Percentiles rank a stretch among this genome's conserved stretches.
Conservation (phyloP, 2,113 vertebrate species). For the Megaceryle maxima region DNA sequence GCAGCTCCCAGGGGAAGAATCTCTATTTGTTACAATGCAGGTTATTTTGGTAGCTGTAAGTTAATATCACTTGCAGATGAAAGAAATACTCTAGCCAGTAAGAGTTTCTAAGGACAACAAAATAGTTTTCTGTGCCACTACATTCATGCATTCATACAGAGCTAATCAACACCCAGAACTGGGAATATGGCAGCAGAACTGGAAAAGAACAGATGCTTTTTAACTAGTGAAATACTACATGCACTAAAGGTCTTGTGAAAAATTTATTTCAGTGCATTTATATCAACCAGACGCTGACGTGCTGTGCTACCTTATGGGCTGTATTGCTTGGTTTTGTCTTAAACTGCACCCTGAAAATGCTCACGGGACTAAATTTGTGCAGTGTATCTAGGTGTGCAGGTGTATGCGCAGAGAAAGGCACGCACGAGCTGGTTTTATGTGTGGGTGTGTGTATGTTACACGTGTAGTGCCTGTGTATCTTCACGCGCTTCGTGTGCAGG, state of each 20-base stretch:
- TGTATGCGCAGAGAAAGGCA: not conserved
- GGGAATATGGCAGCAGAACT: not conserved
- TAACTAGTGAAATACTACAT: not conserved
- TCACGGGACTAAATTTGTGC: not conserved
- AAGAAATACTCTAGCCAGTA: not conserved
- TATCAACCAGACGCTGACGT: not conserved
- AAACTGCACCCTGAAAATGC: not conserved
- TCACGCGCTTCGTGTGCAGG: not conserved
- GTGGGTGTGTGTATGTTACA: not conserved
- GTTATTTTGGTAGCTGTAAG: not conserved
- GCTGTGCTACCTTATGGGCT: fast-evolving
- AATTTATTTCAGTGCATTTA: not conserved
- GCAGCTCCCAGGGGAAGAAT: not conserved
- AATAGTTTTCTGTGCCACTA: not conserved
- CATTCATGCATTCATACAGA: not conserved
- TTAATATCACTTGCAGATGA: not conserved
- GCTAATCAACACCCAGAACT: not conserved
- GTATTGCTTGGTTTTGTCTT: not conserved
- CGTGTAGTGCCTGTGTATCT: not conserved
- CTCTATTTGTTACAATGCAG: not conserved
- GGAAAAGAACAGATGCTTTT: not conserved
- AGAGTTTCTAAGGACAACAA: not conserved
- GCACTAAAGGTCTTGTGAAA: not conserved
- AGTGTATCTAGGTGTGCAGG: not conserved
- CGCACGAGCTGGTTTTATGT: not conserved